Conservation (phyloP, 2,797 vertebrate genomes). For the Gymnocypris eckloni region DNA sequence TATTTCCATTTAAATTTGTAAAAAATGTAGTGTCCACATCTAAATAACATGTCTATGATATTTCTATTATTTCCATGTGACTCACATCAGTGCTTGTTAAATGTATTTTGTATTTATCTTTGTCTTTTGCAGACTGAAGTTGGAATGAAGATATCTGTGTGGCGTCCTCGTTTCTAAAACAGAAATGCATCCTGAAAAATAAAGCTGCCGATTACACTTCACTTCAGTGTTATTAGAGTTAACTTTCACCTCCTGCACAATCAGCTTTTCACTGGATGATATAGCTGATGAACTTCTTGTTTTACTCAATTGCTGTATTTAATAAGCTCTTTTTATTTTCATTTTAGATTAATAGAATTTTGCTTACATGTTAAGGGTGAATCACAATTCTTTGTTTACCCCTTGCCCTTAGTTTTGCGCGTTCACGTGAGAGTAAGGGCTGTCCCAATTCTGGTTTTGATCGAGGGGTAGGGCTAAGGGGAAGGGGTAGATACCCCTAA, state of each 20-base stretch:
- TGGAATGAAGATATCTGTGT: conserved; percentile 27
- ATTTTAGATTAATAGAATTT: background rate
- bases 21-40: too few relatives aligned
- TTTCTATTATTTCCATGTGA: background rate
- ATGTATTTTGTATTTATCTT: background rate
- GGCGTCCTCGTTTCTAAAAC: background rate
- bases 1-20: background rate
- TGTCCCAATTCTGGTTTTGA: too few relatives aligned
- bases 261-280: conserved; percentile 5
- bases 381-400: too few relatives aligned
- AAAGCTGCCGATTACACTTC: background rate
- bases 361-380: background rate
- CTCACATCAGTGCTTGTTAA: background rate
- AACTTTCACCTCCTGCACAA: background rate
- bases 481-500: too few relatives aligned
- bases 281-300: conserved; percentile 11
- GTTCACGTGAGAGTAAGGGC: too few relatives aligned
- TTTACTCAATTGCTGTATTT: background rate
- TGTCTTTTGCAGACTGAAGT: conserved; percentile 31
- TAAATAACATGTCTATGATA: background rate
- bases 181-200: background rate
- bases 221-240: too few relatives aligned
- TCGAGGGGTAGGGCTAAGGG: too few relatives aligned
- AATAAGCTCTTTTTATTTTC: background rate
- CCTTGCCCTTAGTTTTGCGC: too few relatives aligned